Conservation (phyloP, 2,797 vertebrate species). For the Neostethus bicornis region DNA sequence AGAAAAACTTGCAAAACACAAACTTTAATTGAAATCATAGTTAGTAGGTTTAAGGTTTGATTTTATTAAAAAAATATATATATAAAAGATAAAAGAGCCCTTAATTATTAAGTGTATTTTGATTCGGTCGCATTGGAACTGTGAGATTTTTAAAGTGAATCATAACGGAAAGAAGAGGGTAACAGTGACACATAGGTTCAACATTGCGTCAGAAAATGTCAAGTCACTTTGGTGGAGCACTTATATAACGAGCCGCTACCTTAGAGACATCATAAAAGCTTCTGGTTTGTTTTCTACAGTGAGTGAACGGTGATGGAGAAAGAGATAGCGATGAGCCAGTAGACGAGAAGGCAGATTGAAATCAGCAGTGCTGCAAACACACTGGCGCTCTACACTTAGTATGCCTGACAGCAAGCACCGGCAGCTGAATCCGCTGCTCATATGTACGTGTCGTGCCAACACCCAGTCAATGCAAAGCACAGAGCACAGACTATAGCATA, state of each 20-base stretch:
- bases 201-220: no score
- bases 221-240: no score
- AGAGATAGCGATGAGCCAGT: conserved; percentile 16
- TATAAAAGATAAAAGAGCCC: no score
- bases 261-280: background rate
- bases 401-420: conserved; percentile 59
- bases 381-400: conserved; percentile 45
- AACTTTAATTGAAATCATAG: no score
- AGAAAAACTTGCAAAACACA: no score
- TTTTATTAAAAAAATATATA: no score
- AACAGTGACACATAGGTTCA: no score
- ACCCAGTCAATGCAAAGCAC: conserved; percentile 20
- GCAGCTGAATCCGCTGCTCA: conserved; percentile 64
- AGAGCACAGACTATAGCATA: conserved; percentile 42
- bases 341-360: conserved; percentile 31
- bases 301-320: background rate
- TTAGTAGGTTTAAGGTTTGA: no score
- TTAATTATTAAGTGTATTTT: no score
- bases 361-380: conserved; percentile 53
- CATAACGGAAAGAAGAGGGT: no score
- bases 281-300: background rate
- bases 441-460: conserved; percentile 43
- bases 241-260: background rate
- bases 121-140: no score
- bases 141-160: no score